phyloP scores from a whole-genome alignment of 2,113 vertebrate genomes.

The Crotalus helleri region DNA sequence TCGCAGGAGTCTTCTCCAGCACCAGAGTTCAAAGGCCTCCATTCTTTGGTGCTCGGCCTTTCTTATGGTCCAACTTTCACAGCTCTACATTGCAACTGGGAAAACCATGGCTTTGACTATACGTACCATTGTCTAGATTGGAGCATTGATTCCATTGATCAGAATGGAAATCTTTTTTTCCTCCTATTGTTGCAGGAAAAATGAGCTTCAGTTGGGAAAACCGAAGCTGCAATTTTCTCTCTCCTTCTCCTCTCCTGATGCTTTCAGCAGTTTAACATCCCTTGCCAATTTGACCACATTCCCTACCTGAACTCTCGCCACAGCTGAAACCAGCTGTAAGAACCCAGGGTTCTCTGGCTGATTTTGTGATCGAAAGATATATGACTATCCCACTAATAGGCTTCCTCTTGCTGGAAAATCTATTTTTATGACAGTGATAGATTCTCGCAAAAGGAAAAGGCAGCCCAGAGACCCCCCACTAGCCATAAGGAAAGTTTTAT shows the following conservation, averaged over 20 bases:
- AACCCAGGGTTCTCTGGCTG: conserved; percentile 26
- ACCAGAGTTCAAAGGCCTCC: too few relatives aligned
- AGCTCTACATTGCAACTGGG: too few relatives aligned
- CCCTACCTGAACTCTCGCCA: conserved; percentile 37
- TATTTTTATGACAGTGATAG: conserved; percentile 38
- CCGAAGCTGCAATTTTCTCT: conserved; percentile 49
- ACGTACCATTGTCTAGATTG: background rate
- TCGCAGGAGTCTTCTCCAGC: too few relatives aligned
- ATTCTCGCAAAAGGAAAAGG: conserved; percentile 52
- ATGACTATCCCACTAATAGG: conserved; percentile 28
- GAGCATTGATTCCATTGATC: conserved; percentile 50
- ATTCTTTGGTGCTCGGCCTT: too few relatives aligned
- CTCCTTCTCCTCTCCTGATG: conserved; percentile 9
- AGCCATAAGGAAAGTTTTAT: conserved; percentile 46
- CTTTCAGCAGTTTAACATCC: conserved; percentile 33
- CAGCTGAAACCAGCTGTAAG: conserved; percentile 30
- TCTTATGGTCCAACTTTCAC: too few relatives aligned
- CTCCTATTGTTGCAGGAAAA: conserved; percentile 22
- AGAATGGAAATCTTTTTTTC: conserved; percentile 42
- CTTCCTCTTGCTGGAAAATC: conserved; percentile 45
- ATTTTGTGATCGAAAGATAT: conserved; percentile 41
- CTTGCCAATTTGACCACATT: conserved; percentile 42
- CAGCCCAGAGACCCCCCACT: conserved; percentile 41
- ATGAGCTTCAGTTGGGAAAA: conserved; percentile 49
- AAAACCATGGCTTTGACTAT: too few relatives aligned